phyloP scores from a whole-genome alignment of 2,888 invertebrate genomes.

The Celastrina argiolus region DNA sequence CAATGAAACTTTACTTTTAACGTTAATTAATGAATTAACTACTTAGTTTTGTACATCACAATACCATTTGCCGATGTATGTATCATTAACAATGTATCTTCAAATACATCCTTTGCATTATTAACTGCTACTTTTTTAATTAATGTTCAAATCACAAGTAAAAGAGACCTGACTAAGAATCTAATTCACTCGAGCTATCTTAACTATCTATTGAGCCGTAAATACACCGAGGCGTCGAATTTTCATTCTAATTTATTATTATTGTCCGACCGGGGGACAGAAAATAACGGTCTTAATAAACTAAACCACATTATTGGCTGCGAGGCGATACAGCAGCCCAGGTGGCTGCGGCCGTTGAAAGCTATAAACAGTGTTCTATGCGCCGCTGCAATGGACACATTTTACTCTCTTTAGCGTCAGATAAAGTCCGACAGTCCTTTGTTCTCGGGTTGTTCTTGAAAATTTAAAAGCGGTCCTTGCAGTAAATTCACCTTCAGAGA shows the following conservation, averaged over 20 bases:
- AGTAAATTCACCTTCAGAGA: constrained; percentile 56
- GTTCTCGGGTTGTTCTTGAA: constrained; percentile 60
- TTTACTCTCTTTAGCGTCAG: constrained; percentile 66
- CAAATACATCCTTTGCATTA: too few relatives aligned
- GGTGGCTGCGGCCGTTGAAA: constrained; percentile 49
- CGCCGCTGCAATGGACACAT: constrained; percentile 61
- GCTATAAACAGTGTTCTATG: constrained; percentile 50
- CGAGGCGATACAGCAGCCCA: constrained; percentile 39
- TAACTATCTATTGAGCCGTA: constrained; percentile 4
- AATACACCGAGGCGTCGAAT: constrained; percentile 8
- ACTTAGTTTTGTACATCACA: too few relatives aligned
- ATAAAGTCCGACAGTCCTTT: constrained; percentile 61
- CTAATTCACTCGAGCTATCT: not conserved
- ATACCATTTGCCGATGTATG: too few relatives aligned
- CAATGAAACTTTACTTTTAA: too few relatives aligned
- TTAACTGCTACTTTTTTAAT: too few relatives aligned
- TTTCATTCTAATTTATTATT: constrained; percentile 18
- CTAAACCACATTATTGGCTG: constrained; percentile 34
- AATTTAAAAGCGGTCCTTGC: constrained; percentile 65
- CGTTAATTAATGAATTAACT: too few relatives aligned
- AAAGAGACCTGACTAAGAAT: not conserved
- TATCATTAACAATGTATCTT: too few relatives aligned
- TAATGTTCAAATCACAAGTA: too few relatives aligned
- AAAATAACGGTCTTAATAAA: constrained; percentile 27
- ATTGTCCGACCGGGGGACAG: not conserved